phyloP scores from a whole-genome alignment of 2,113 vertebrate genomes.

The Pterocles gutturalis region DNA sequence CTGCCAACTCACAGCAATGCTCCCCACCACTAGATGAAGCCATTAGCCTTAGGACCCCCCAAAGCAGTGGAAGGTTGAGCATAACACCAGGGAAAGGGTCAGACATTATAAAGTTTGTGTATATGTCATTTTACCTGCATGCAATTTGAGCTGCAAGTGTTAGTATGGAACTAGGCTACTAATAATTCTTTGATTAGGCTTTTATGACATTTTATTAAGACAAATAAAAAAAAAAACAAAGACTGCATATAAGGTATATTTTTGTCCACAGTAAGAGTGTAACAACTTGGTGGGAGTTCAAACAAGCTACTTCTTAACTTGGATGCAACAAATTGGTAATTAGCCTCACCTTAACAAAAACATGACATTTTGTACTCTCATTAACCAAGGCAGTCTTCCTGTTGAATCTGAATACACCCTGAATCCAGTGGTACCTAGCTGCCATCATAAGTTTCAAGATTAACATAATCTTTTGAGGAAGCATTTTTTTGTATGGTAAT shows the following conservation, averaged over 20 bases:
- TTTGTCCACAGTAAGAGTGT: neutral
- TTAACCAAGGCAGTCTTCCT: neutral
- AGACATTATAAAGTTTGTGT: neutral
- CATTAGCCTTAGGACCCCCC: neutral
- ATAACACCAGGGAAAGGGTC: neutral
- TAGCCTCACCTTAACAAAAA: neutral
- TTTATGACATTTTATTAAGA: neutral
- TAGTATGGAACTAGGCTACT: neutral
- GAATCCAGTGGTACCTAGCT: neutral
- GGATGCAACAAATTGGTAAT: neutral
- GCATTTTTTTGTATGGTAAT: neutral
- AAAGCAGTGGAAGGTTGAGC: neutral
- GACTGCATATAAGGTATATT: neutral
- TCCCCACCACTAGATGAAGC: accelerated
- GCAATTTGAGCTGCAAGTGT: neutral
- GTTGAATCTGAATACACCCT: neutral
- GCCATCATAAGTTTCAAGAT: neutral
- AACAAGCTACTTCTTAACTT: neutral
- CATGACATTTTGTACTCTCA: neutral
- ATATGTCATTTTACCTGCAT: neutral
- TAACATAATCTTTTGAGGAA: neutral
- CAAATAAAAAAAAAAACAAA: too few species aligned
- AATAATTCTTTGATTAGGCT: neutral
- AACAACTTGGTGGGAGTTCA: neutral
- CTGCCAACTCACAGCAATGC: neutral